Percentiles rank a stretch among this genome's conserved stretches.
Evolutionary conservation across 2,888 invertebrate species (phyloP).

Genomic region (Myopa testacea): DNA sequence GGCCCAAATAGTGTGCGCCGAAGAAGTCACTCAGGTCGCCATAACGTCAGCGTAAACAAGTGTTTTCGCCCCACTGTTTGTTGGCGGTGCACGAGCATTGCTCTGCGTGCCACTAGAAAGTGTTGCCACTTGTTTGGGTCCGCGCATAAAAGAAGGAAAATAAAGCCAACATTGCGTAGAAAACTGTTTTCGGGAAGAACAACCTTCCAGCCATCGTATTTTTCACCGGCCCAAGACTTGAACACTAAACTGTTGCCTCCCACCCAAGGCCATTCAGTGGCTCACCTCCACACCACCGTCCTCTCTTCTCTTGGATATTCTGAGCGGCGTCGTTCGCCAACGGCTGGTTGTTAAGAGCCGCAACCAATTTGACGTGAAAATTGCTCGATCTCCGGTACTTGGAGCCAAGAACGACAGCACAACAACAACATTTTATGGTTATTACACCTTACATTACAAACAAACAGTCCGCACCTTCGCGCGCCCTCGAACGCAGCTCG

Average conservation of each 20-base stretch:
- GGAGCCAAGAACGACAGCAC: slow-evolving; percentile 27
- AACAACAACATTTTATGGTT: slow-evolving; percentile 64
- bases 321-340: neutral
- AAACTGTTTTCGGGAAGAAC: no score
- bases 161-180: no score
- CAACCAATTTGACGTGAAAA: slow-evolving; percentile 40
- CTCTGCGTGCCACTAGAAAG: neutral
- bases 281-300: neutral
- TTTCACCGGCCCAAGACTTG: no score
- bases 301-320: no score
- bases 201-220: no score
- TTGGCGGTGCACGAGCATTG: no score
- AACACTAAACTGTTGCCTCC: neutral
- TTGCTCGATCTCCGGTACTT: slow-evolving; percentile 12
- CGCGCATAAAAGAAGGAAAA: neutral
- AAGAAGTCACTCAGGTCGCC: slow-evolving; percentile 11
- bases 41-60: slow-evolving; percentile 4
- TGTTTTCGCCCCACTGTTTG: neutral
- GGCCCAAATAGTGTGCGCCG: neutral
- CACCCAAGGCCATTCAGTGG: slow-evolving; percentile 6
- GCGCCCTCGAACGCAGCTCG: neutral
- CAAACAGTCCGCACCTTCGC: slow-evolving; percentile 57
- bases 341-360: slow-evolving; percentile 38
- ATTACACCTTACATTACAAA: slow-evolving; percentile 66
- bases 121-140: slow-evolving; percentile 20